Conservation (phyloP, 2,888 invertebrate genomes). For the Hyposoter dolosus region DNA sequence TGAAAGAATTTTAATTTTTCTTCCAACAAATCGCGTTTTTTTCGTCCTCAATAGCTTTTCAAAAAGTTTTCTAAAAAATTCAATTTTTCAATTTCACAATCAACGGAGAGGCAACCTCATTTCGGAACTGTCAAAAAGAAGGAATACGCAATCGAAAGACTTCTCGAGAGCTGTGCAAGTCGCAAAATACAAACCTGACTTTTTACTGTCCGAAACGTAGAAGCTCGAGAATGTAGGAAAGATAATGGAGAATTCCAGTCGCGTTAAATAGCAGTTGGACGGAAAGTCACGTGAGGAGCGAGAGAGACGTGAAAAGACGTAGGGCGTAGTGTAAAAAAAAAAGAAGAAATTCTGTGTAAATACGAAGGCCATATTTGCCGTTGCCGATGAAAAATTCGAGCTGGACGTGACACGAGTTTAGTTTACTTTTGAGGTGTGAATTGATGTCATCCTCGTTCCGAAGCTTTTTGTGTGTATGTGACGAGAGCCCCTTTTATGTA, state of each 20-base stretch:
- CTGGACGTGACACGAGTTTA: slow-evolving; percentile 34
- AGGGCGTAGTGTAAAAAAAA: slow-evolving; percentile 29
- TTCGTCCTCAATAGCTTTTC: background rate
- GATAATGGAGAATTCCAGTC: slow-evolving; percentile 19
- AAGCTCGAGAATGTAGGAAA: slow-evolving; percentile 23
- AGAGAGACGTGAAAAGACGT: background rate
- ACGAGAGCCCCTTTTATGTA: slow-evolving; percentile 19
- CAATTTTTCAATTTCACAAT: background rate
- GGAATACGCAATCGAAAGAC: background rate
- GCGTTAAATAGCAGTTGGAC: slow-evolving; percentile 38
- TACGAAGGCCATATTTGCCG: slow-evolving; percentile 32
- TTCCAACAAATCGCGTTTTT: background rate
- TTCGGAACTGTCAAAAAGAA: background rate
- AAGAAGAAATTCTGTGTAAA: slow-evolving; percentile 42
- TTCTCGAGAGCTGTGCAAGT: background rate
- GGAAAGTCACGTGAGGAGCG: slow-evolving; percentile 41
- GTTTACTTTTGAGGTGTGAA: slow-evolving; percentile 56
- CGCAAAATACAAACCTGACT: slow-evolving; percentile 15
- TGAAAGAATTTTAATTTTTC: background rate
- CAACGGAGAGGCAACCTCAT: background rate
- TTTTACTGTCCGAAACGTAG: slow-evolving; percentile 8
- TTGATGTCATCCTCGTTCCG: slow-evolving; percentile 56
- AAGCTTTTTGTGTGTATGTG: slow-evolving; percentile 22
- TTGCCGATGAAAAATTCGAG: slow-evolving; percentile 41
- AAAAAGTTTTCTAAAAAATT: background rate